phyloP scores from a whole-genome alignment of 1,140 invertebrate genomes.

The Chrysomallon squamiferum region DNA sequence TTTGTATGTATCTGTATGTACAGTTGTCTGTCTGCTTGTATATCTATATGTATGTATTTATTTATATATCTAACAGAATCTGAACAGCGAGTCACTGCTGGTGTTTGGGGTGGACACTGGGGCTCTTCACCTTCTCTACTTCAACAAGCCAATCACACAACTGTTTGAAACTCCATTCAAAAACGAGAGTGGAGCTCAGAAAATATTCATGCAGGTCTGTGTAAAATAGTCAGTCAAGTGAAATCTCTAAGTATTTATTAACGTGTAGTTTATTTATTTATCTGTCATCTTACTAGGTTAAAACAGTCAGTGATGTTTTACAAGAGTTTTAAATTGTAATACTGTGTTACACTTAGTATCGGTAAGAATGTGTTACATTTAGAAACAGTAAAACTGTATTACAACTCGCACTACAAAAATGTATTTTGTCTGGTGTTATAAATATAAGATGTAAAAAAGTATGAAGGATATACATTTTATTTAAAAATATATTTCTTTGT shows the following conservation, averaged over 20 bases:
- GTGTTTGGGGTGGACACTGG: conserved; percentile 60
- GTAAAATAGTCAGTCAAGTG: background rate
- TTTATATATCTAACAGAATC: conserved; percentile 37
- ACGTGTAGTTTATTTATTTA: background rate
- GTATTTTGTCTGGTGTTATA: too few relatives aligned
- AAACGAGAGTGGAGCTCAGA: conserved; percentile 50
- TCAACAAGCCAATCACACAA: conserved; percentile 56
- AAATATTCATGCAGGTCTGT: conserved; percentile 57
- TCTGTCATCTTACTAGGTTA: background rate
- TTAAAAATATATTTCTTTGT: background rate
- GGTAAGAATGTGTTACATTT: too few relatives aligned
- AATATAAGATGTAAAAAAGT: too few relatives aligned
- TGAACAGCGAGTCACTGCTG: conserved; percentile 49
- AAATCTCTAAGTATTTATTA: background rate
- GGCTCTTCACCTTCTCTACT: conserved; percentile 54
- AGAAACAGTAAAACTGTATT: too few relatives aligned
- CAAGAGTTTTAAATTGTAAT: too few relatives aligned
- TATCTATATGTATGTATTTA: too few relatives aligned
- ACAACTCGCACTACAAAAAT: too few relatives aligned
- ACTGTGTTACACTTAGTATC: too few relatives aligned
- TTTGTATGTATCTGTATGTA: too few relatives aligned
- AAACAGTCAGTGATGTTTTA: background rate
- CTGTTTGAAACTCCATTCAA: conserved; percentile 59
- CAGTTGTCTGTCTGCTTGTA: too few relatives aligned
- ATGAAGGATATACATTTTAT: too few relatives aligned